Conservation (phyloP, 2,888 invertebrate species). For the Ligdia adustata region DNA sequence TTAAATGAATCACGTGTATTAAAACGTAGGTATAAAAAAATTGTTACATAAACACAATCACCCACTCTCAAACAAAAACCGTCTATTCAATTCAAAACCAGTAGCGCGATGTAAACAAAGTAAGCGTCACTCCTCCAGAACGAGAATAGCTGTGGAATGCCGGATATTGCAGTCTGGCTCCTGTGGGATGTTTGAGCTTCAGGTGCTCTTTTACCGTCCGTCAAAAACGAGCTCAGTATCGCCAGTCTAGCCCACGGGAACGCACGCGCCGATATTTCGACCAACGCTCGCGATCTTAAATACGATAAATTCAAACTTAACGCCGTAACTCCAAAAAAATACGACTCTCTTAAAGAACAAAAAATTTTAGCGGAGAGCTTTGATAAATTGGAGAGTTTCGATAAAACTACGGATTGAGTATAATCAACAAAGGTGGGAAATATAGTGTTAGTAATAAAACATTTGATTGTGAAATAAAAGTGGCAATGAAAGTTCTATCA, state of each 20-base stretch:
- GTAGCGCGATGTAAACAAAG: slow-evolving; percentile 69
- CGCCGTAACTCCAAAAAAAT: slow-evolving; percentile 9
- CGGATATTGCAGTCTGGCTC: slow-evolving; percentile 72
- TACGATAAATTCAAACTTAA: slow-evolving; percentile 46
- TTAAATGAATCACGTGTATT: background rate
- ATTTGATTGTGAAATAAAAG: slow-evolving; percentile 22
- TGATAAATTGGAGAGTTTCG: background rate
- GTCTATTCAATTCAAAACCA: slow-evolving; percentile 52
- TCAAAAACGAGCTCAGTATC: slow-evolving; percentile 46
- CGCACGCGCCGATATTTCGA: slow-evolving; percentile 39
- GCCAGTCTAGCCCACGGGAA: slow-evolving; percentile 39
- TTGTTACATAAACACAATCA: no score
- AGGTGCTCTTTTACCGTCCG: slow-evolving; percentile 44
- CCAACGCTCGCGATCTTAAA: slow-evolving; percentile 49
- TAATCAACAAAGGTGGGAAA: slow-evolving; percentile 13
- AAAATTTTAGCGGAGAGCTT: no score
- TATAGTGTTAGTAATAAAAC: slow-evolving; percentile 9
- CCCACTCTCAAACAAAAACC: slow-evolving; percentile 21
- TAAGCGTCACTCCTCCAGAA: slow-evolving; percentile 61
- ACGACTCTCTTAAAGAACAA: background rate
- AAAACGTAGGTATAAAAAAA: background rate
- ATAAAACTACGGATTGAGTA: slow-evolving; percentile 12
- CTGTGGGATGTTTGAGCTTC: slow-evolving; percentile 48
- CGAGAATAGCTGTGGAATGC: slow-evolving; percentile 78
- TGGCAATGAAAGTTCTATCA: slow-evolving; percentile 72